Evolutionary conservation across 30 jellyfish, hydroid and myxozoan species (phyloP).

Genomic region (Phacellophora camtschatica): DNA sequence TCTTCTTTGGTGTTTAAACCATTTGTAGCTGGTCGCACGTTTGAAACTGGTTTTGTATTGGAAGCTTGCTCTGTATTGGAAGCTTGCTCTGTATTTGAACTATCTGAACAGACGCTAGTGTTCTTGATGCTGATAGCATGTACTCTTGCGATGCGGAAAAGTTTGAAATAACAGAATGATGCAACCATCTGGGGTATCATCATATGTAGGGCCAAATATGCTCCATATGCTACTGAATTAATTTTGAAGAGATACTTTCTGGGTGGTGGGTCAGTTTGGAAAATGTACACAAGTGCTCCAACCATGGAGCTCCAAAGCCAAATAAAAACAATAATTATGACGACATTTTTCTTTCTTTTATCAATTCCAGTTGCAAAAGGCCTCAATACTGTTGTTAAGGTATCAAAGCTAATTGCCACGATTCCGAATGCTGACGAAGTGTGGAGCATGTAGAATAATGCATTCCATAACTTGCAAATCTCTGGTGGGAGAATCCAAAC

Average conservation of each 20-base stretch:
- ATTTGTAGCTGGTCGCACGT: not conserved
- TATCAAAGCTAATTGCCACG: constrained; percentile 26
- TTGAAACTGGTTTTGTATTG: not conserved
- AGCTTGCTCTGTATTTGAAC: too few species aligned
- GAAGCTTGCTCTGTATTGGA: not conserved
- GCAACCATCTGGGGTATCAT: constrained; percentile 28
- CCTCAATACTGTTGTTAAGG: constrained; percentile 25
- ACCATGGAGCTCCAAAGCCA: constrained; percentile 52
- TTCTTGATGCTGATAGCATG: constrained; percentile 49
- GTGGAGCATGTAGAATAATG: constrained; percentile 47
- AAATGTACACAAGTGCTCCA: constrained; percentile 26
- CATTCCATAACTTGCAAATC: constrained; percentile 58
- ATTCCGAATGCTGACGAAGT: constrained; percentile 50
- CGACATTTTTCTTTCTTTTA: constrained; percentile 14
- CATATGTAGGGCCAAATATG: constrained; percentile 31
- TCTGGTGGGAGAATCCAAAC: constrained; percentile 45
- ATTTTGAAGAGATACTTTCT: constrained; percentile 50
- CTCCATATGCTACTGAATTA: constrained; percentile 28
- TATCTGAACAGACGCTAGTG: too few species aligned
- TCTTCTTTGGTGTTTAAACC: constrained; percentile 10
- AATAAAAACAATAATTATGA: not conserved
- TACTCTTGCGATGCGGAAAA: constrained; percentile 43
- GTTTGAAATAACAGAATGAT: constrained; percentile 14
- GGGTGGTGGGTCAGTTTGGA: constrained; percentile 60
- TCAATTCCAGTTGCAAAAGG: constrained; percentile 28